Conservation (phyloP, 2,113 vertebrate genomes). For the chimpanzee (Pan troglodytes) region NHGRI_mPanTro3-v2.1_pri NC_072421.2:46603501-46604000, state of each 20-base stretch:
- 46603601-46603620: not conserved
- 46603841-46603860: not conserved
- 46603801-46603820: not conserved
- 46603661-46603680: not conserved
- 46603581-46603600: not conserved
- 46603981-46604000: not conserved
- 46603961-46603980: not conserved
- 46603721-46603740: not conserved
- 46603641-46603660: not conserved
- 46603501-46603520: not conserved
- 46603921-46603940: not conserved
- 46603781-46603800: not conserved
- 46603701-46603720: not conserved
- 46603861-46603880: not conserved
- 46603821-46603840: not conserved
- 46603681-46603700: not conserved
- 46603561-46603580: not conserved
- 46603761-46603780: not conserved
- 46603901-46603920: not conserved
- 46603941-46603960: not conserved
- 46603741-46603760: not conserved
- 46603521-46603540: not conserved
- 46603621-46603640: not conserved
- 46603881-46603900: not conserved
- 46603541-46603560: slow-evolving; percentile 20